A percentile compares a stretch with the other conserved stretches of the same genome.
Conservation (phyloP, 2,797 vertebrate genomes). For the Neosilurus mollespiculum region DNA sequence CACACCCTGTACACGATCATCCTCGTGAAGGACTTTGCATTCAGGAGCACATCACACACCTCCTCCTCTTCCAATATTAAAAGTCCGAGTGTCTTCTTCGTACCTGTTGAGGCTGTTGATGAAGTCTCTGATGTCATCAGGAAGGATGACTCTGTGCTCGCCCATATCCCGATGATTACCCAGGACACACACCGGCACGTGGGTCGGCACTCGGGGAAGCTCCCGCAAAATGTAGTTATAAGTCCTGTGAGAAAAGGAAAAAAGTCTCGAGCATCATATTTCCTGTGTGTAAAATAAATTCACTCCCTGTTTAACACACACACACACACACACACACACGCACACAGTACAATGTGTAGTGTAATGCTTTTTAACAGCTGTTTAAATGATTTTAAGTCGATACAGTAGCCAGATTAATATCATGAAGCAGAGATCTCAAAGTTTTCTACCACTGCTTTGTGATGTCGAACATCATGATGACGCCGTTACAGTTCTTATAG, state of each 20-base stretch:
- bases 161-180: slow-evolving; percentile 98
- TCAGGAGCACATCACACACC: background rate
- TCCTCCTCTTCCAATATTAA: too few relatives aligned
- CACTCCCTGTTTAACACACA: too few relatives aligned
- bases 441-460: slow-evolving; percentile 93
- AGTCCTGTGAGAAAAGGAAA: slow-evolving; percentile 76
- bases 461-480: slow-evolving; percentile 99
- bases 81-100: background rate
- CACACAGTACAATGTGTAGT: background rate
- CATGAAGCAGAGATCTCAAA: background rate
- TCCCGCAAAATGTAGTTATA: slow-evolving; percentile 94
- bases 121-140: slow-evolving; percentile 87
- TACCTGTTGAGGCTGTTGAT: slow-evolving; percentile 90
- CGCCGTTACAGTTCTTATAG: slow-evolving; percentile 96
- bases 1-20: background rate
- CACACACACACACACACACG: background rate
- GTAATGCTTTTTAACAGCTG: background rate
- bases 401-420: background rate
- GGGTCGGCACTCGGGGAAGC: slow-evolving; percentile 92
- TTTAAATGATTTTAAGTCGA: background rate
- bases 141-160: slow-evolving; percentile 91
- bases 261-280: background rate
- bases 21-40: too few relatives aligned
- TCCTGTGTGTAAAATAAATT: background rate
- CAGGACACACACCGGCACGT: slow-evolving; percentile 93